Base-by-base conservation (phyloP, 2,888 invertebrate genomes). In the Andrena hattorfiana region DNA sequence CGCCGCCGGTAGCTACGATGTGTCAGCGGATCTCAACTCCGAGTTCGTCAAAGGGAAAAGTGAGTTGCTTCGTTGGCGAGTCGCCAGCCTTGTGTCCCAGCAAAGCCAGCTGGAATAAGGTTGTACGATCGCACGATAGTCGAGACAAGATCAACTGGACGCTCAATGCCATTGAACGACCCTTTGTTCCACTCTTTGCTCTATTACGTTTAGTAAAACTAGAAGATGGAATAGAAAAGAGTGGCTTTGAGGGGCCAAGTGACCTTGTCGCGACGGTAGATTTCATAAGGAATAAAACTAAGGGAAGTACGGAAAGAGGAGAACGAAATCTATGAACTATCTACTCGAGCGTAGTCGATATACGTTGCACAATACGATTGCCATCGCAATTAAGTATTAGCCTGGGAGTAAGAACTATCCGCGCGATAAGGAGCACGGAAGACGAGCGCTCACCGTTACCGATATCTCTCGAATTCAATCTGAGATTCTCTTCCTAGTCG, bases 41-140 rank as follows among this genome's bases (percentile, higher is more conserved):
- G 97, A 97, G 93, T 97, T 97, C 94, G 97, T 97, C 94, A 97
- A 97, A 94, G 97, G 97, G 94, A 97, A 97, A 94, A 97, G 97
- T 97, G 96, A 97, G 97, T 96, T 71, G 26, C 1, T 5, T 10
- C 60, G 10, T 2, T 13, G 2, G 51, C 20, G 8, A 7, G 20
- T 28, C 56, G 1, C 23, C 23, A 77, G 23, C 23, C 1, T n/a
- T 7, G 1, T 13, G 16, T 42, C 16, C 42, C 42, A 4, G 42
- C 42, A 5, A 16, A 42, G 13, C 16, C 42, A 42, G 42, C 42
- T 42, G 42, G 42, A 42, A 42, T 5, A 42, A 16, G 42, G 42
- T 42, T 42, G 16, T 5, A 4, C 42, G 42, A 42, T 42, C 42
- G 42, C 42, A 1, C 42, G 16, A 42, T 4, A 42, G 42, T 42